Percentiles rank a stretch among this genome's conserved stretches.
Conservation (phyloP, 92 coral and sea anemone genomes). For the Hydrozoanthus gracilis region DNA sequence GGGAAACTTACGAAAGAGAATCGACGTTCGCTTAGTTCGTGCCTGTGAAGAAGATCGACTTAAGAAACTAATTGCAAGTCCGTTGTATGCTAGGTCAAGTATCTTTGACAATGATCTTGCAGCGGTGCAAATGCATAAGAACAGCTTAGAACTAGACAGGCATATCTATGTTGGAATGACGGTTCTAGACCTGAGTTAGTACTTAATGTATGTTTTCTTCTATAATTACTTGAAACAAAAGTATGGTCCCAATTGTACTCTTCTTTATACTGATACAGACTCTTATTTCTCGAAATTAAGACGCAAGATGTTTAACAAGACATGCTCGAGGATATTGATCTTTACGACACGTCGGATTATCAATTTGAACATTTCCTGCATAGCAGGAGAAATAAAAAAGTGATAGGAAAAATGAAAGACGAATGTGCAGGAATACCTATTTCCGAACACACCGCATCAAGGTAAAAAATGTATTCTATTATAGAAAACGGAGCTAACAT, state of each 20-base stretch:
- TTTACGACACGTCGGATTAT: not conserved
- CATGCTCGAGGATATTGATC: not conserved
- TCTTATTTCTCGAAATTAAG: constrained; percentile 13
- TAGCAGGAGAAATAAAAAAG: not conserved
- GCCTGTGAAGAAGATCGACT: constrained; percentile 6
- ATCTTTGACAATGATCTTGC: constrained; percentile 36
- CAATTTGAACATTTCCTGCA: not conserved
- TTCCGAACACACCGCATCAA: not conserved
- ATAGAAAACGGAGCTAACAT: no score
- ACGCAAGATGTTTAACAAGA: not conserved
- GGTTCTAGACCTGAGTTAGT: constrained; percentile 6
- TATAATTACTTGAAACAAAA: not conserved
- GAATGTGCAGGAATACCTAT: no score
- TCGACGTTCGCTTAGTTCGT: not conserved
- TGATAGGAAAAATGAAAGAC: no score
- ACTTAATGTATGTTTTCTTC: constrained; percentile 23
- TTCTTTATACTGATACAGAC: not conserved
- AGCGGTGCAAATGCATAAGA: constrained; percentile 15
- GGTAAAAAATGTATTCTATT: not conserved
- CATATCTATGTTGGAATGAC: constrained; percentile 18
- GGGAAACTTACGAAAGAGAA: constrained; percentile 20
- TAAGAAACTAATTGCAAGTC: constrained; percentile 13
- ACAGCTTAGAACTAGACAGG: not conserved
- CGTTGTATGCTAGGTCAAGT: not conserved
- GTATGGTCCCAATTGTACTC: not conserved